phyloP scores from a whole-genome alignment of 2,888 invertebrate genomes.

The Apamea crenata region DNA sequence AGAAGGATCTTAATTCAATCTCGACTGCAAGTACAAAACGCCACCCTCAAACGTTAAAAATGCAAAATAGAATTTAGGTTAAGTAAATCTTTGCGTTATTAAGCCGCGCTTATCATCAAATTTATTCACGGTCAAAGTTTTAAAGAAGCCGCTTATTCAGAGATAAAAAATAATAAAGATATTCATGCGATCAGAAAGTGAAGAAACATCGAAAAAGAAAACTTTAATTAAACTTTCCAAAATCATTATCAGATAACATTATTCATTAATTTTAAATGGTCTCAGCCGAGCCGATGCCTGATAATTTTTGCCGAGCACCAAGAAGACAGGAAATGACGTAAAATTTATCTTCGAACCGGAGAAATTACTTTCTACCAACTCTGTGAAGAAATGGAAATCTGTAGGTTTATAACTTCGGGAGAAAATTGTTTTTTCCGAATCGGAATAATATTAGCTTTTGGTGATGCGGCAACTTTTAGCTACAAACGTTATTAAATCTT shows the following conservation, averaged over 20 bases:
- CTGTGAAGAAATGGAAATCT: constrained; percentile 87
- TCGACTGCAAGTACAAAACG: constrained; percentile 16
- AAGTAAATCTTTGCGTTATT: constrained; percentile 60
- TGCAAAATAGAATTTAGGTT: constrained; percentile 61
- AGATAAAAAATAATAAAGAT: constrained; percentile 85
- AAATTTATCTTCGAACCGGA: constrained; percentile 88
- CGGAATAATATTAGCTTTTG: constrained; percentile 85
- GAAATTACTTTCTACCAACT: constrained; percentile 88
- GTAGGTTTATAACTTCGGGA: constrained; percentile 86
- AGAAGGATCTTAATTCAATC: constrained; percentile 40
- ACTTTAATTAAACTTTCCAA: constrained; percentile 89
- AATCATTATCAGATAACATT: constrained; percentile 90
- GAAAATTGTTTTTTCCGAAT: constrained; percentile 87
- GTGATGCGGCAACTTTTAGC: constrained; percentile 79
- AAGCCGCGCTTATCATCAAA: constrained; percentile 70
- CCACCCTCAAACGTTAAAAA: constrained; percentile 42
- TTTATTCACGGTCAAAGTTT: constrained; percentile 81
- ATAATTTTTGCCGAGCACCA: constrained; percentile 87
- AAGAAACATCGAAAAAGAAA: constrained; percentile 80
- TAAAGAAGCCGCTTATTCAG: constrained; percentile 78
- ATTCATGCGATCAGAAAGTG: constrained; percentile 86
- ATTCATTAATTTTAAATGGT: constrained; percentile 90
- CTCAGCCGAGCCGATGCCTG: constrained; percentile 85
- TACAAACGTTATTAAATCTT: constrained; percentile 80
- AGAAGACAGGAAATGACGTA: constrained; percentile 87